Evolutionary conservation across 2,797 vertebrate genomes (phyloP).

Genomic region (Cephalopachus bancanus): DNA sequence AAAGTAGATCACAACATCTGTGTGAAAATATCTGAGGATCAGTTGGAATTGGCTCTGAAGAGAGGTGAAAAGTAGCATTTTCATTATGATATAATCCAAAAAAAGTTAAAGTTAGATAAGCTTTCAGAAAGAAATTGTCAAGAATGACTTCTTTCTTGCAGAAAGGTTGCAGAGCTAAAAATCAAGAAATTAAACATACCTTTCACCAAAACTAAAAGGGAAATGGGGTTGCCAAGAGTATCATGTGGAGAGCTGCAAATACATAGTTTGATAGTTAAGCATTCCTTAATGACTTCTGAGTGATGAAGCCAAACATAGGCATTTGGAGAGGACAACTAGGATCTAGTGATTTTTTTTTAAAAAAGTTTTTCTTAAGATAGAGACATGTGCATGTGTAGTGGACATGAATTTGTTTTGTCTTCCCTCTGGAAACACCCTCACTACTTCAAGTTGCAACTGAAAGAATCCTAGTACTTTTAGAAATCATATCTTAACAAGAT

Average conservation of each 20-base stretch:
- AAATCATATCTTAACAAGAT: neutral
- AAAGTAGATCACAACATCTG: constrained; percentile 2
- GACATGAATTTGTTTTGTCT: constrained; percentile 46
- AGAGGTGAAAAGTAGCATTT: constrained; percentile 30
- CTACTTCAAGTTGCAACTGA: neutral
- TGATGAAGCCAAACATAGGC: neutral
- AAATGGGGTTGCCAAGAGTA: neutral
- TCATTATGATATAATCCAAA: constrained; percentile 42
- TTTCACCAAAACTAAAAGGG: constrained; percentile 44
- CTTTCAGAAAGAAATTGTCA: constrained; percentile 25
- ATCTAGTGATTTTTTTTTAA: neutral
- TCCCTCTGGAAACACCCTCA: neutral
- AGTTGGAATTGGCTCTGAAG: constrained; percentile 46
- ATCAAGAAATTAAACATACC: constrained; percentile 54
- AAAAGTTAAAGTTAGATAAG: constrained; percentile 44
- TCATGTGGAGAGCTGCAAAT: constrained; percentile 40
- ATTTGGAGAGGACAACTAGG: neutral
- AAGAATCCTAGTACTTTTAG: neutral
- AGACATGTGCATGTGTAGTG: neutral
- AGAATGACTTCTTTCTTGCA: constrained; percentile 46
- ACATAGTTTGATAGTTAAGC: constrained; percentile 11
- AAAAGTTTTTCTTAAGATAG: constrained; percentile 34
- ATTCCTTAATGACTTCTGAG: neutral
- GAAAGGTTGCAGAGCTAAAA: constrained; percentile 37
- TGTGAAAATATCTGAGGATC: constrained; percentile 2